Conservation (phyloP, 2,113 vertebrate species). For the Sapayoa aenigma region DNA sequence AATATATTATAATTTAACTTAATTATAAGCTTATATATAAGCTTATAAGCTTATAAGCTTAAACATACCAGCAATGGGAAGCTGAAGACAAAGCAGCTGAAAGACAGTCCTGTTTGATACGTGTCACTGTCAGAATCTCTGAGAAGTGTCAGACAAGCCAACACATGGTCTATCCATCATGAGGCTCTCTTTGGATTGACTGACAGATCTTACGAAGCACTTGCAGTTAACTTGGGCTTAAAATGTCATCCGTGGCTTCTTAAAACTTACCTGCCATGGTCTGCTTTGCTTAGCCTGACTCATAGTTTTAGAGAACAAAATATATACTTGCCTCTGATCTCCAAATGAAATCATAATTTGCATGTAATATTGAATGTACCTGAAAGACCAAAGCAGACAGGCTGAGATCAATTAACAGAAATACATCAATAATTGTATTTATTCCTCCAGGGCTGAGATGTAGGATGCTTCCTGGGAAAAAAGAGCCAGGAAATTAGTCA, state of each 20-base stretch:
- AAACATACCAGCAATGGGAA: slow-evolving; percentile 6
- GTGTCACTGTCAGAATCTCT: slow-evolving; percentile 48
- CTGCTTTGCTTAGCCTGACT: not conserved
- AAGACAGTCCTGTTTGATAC: slow-evolving; percentile 35
- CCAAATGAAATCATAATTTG: not conserved
- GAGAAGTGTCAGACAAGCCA: slow-evolving; percentile 61
- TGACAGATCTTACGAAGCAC: slow-evolving; percentile 20
- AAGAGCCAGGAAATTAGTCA: not conserved
- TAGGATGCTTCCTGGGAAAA: not conserved
- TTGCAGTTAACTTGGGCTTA: not conserved
- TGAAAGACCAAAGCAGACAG: not conserved
- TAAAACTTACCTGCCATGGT: not conserved
- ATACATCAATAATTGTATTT: not conserved
- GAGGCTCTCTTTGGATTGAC: slow-evolving; percentile 9
- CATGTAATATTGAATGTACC: not conserved
- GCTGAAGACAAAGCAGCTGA: slow-evolving; percentile 34
- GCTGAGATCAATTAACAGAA: not conserved
- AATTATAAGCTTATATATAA: too few relatives aligned
- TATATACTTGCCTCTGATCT: not conserved
- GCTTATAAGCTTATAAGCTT: too few relatives aligned
- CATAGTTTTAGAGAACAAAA: not conserved
- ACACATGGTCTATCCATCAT: slow-evolving; percentile 38
- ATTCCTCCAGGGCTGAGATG: not conserved
- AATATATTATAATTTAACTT: not conserved
- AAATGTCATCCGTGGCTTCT: not conserved